Evolutionary conservation across 53 echinoderm and acorn worm species (phyloP), one percentile per base, ranked within the genome.

Genomic region (Arbacia lixula): DNA sequence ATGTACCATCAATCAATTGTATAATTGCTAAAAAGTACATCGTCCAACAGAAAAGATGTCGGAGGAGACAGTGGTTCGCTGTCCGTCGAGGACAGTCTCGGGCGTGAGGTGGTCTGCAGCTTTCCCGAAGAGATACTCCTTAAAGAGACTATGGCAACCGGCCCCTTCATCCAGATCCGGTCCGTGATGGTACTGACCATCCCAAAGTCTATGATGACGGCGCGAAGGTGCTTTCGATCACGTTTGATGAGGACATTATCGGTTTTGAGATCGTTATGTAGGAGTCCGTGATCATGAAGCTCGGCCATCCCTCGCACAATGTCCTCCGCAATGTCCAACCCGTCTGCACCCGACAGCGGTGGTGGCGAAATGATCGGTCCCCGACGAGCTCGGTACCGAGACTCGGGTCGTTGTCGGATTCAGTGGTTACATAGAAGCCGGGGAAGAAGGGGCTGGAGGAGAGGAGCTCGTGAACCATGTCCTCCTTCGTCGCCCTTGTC

Each of bases 201-300:
- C 1, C 82, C 82, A 21, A 81, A 81, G 82, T 81, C 82, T n/a
- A 64, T 81, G 82, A 81, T 81, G n/a, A 64, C 64, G 9, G 43
- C 82, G 63, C 43, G 82, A 6, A 43, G 43, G 6, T 64, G 63
- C 1, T 32, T 3, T 16, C 28, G 39, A 43, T 49, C 38, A 9
- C 43, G 61, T 29, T 81, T 49, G 9, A 81, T 43, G 5, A 81
- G 43, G 0, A 81, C 82, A 52, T 81, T 81, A 27, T 81, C 64
- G n/a, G 63, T 63, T 41, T 81, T 81, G 46, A 81, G 49, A 43
- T 81, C 82, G 20, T 81, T 81, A 41, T 81, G 82, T 37, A 81
- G 82, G n/a, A 81, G 62, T 5, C 82, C 82, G 42, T 63, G 49
- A 43, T 81, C 50, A 17, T 81, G 82, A 49, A 81, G 46, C 64